Percentiles rank a stretch among this genome's conserved stretches.
Evolutionary conservation across 2,797 vertebrate species (phyloP).

Genomic region (Numenius phaeopus): DNA sequence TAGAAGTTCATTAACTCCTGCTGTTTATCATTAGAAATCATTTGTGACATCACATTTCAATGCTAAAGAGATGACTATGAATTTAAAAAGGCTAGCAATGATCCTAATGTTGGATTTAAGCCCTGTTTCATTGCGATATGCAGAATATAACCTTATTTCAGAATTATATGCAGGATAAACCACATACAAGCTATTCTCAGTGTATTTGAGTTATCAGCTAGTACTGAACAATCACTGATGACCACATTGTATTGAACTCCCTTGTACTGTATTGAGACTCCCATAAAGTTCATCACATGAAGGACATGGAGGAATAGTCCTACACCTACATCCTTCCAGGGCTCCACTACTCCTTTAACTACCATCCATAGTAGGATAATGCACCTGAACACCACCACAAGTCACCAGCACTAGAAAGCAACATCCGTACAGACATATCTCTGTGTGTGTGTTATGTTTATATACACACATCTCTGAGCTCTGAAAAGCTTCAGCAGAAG

Average conservation of each 20-base stretch:
- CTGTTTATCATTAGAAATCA: constrained; percentile 60
- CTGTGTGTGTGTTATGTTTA: not conserved
- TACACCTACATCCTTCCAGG: not conserved
- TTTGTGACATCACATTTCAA: constrained; percentile 45
- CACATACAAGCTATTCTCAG: not conserved
- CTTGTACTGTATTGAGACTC: not conserved
- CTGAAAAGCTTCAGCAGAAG: not conserved
- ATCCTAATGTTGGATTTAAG: not conserved
- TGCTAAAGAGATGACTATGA: not conserved
- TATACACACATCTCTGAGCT: not conserved
- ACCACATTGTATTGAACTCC: not conserved
- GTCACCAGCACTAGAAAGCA: not conserved
- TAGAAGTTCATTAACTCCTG: constrained; percentile 65
- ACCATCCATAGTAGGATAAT: not conserved
- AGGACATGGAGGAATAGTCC: not conserved
- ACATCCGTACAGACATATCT: rapidly evolving
- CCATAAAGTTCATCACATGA: rapidly evolving
- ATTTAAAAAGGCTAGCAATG: not conserved
- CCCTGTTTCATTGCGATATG: not conserved
- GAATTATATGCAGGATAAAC: not conserved
- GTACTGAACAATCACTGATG: not conserved
- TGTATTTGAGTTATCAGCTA: not conserved
- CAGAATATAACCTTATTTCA: not conserved
- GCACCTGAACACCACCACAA: not conserved
- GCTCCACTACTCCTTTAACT: not conserved